A percentile compares a stretch with the other conserved stretches of the same genome.
Conservation (phyloP, 2,113 vertebrate species). For the Anoplopoma fimbria region DNA sequence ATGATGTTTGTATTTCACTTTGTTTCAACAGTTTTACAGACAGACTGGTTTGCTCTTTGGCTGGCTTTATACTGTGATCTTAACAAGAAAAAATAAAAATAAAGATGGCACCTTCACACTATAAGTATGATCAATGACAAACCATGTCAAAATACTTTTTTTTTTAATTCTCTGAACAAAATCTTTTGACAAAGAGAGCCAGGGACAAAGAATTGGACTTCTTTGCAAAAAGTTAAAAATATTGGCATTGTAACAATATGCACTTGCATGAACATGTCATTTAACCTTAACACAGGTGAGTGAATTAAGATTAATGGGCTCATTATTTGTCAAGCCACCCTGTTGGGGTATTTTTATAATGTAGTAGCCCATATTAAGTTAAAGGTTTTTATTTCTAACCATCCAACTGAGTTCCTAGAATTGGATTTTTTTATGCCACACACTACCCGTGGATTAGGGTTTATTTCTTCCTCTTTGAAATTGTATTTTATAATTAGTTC, state of each 20-base stretch:
- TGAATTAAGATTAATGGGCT: background rate
- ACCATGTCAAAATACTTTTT: background rate
- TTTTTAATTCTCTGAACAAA: background rate
- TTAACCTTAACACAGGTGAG: background rate
- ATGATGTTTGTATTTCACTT: constrained; percentile 31
- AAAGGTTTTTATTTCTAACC: background rate
- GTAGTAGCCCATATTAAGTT: background rate
- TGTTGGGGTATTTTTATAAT: background rate
- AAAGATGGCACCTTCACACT: background rate
- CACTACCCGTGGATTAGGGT: background rate
- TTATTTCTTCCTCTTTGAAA: background rate
- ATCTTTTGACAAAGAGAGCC: background rate
- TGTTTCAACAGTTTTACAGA: constrained; percentile 13
- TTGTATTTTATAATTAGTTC: background rate
- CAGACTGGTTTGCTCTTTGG: background rate
- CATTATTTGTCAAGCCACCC: background rate
- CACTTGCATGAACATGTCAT: background rate
- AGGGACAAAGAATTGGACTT: background rate
- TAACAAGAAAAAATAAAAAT: background rate
- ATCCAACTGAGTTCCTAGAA: background rate
- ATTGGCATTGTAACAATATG: background rate
- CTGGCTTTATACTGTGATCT: constrained; percentile 3
- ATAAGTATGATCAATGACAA: background rate
- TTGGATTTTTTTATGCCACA: background rate
- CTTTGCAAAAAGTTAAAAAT: background rate